Conservation (phyloP, 2,888 invertebrate species). For the Lycocerus yunnanus region DNA sequence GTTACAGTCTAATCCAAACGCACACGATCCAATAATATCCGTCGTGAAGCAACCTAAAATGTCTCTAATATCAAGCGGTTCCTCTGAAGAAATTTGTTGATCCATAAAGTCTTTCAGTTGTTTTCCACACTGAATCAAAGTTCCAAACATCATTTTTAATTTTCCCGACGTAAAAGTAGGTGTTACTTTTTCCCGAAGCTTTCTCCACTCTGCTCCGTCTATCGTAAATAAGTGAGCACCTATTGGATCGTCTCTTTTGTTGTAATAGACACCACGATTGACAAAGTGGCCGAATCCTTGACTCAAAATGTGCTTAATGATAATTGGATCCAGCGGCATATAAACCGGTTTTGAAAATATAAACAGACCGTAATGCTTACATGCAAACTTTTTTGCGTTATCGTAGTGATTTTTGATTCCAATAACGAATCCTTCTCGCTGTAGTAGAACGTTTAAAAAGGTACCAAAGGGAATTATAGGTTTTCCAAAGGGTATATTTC, state of each 20-base stretch:
- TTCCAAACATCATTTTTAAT: slow-evolving; percentile 34
- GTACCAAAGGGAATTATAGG: background rate
- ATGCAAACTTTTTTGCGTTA: background rate
- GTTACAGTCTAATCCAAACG: slow-evolving; percentile 65
- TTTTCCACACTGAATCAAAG: slow-evolving; percentile 16
- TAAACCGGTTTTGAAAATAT: background rate
- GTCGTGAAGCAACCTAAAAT: slow-evolving; percentile 61
- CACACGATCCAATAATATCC: slow-evolving; percentile 63
- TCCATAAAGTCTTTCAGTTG: slow-evolving; percentile 19
- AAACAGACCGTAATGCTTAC: background rate
- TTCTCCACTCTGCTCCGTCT: background rate
- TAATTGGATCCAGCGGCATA: background rate
- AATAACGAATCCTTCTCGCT: background rate
- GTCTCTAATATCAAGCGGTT: slow-evolving; percentile 45
- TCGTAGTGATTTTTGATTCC: background rate
- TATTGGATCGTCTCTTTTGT: background rate
- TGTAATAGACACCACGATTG: background rate
- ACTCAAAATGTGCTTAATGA: background rate
- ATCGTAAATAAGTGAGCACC: background rate
- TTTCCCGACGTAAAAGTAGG: slow-evolving; percentile 35
- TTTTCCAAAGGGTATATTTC: background rate
- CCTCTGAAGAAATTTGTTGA: background rate
- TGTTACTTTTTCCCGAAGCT: slow-evolving; percentile 26
- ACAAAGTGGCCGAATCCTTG: background rate
- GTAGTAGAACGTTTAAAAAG: background rate